Evolutionary conservation across 2,113 vertebrate species (phyloP).

Genomic region (Phocoena sinus): DNA sequence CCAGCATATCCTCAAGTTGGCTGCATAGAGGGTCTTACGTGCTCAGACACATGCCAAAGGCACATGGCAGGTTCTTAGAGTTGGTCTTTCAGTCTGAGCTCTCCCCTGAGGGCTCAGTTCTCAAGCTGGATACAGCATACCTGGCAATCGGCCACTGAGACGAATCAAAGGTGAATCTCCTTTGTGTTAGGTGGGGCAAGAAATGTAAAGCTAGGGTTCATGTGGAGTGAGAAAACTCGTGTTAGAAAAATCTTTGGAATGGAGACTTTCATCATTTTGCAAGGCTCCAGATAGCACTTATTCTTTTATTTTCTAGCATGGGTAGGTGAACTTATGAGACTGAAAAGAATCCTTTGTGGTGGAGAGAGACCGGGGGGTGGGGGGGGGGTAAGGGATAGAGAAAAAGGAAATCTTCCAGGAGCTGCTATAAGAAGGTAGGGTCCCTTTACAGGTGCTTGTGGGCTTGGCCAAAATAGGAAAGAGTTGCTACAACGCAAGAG

Average conservation of each 20-base stretch:
- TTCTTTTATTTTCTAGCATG: background rate
- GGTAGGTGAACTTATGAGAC: background rate
- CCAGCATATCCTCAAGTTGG: background rate
- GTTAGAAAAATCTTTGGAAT: background rate
- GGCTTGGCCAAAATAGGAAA: background rate
- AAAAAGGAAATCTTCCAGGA: background rate
- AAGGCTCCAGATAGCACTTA: background rate
- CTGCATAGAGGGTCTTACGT: background rate
- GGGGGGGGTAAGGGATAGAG: fast-evolving
- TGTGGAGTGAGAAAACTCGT: background rate
- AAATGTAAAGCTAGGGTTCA: background rate
- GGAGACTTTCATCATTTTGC: background rate
- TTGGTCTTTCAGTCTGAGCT: background rate
- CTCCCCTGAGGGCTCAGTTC: background rate
- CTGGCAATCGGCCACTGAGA: background rate
- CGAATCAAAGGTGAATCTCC: background rate
- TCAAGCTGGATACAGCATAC: background rate
- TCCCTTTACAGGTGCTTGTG: background rate
- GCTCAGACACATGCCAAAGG: background rate
- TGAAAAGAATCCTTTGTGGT: background rate
- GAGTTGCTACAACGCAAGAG: background rate
- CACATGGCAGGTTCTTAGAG: background rate
- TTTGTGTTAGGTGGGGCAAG: background rate
- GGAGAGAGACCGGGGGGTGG: fast-evolving
- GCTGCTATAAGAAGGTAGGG: background rate